Evolutionary conservation across 1,140 invertebrate genomes (phyloP), one percentile per base, ranked within the genome.

Genomic region (Drosophila arizonae): DNA sequence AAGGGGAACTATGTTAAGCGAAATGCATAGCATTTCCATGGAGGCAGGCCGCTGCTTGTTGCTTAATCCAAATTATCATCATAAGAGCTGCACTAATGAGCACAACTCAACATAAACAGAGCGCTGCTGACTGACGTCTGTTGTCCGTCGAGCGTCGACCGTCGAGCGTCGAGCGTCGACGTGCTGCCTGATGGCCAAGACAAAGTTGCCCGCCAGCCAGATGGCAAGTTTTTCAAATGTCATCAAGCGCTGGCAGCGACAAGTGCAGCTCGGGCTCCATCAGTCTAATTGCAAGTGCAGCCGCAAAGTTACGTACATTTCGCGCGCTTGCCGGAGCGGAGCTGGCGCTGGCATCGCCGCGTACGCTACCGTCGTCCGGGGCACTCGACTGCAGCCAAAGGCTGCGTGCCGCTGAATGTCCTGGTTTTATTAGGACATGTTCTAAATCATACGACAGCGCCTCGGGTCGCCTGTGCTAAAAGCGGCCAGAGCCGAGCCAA

Each of bases 71-170:
- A 87, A 86, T 87, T 82, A 79, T 81, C 79, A 86, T 86, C 79
- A 87, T 76, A 86, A 86, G 71, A 79, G 72, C 2, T 56, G 39
- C 61, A 55, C 65, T 86, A 86, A 87, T 87, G 81, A 87, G 82
- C 69, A 68, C 65, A 75, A 51, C 72, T 64, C 56, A 65, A 74
- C 75, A 52, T 54, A 61, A 70, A 61, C 74, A 76, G 64, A 39
- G 48, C 45, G 57, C 58, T 57, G 67, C 54, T 58, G 60, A 62
- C 54, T 58, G 66, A 62, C 45, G 56, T 51, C 67, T 30, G 15
- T n/a, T 55, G 30, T 6, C 30, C 9, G 15, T 6, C 9, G 11
- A n/a, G 17, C 9, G 15, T 6, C 9, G 11, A n/a, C 15, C 41
- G 28, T 6, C 28, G 52, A 56, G 17, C 9, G 15, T 6, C 9